Conservation (phyloP, 2,113 vertebrate genomes). For the Megaceryle torquata region DNA sequence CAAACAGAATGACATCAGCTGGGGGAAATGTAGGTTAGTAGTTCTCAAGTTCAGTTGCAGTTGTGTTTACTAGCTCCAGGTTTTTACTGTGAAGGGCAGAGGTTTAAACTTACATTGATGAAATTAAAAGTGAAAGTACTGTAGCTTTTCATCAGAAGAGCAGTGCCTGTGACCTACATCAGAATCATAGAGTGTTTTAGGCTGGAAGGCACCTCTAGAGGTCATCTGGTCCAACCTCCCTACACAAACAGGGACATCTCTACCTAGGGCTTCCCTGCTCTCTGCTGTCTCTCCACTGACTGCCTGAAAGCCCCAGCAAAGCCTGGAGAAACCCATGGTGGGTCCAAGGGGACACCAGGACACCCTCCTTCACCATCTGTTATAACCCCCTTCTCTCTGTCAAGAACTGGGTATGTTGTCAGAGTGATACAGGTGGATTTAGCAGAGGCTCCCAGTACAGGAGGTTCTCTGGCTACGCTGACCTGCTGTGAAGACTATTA, state of each 20-base stretch:
- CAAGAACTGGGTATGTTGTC: not conserved
- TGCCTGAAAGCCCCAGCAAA: not conserved
- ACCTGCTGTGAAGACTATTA: not conserved
- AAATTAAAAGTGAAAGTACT: constrained; percentile 47
- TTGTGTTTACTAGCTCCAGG: constrained; percentile 21
- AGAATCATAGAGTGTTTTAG: too few species aligned
- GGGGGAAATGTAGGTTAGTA: constrained; percentile 23
- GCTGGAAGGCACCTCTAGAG: too few species aligned
- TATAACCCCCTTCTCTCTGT: not conserved
- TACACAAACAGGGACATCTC: too few species aligned
- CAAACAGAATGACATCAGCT: not conserved
- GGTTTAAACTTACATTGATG: not conserved
- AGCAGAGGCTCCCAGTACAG: not conserved
- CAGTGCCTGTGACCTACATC: not conserved
- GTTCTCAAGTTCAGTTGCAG: not conserved
- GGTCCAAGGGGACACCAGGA: not conserved
- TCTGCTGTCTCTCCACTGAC: not conserved
- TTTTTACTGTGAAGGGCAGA: not conserved
- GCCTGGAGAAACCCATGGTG: not conserved
- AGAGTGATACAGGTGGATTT: not conserved
- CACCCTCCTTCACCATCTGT: not conserved
- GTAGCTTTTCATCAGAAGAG: constrained; percentile 8
- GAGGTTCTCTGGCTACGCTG: not conserved
- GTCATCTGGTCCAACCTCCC: too few species aligned
- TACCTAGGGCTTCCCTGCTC: not conserved